These are phyloP conservation scores for Pogonomyrmex barbatus DNA, from an alignment of 1,140 invertebrate genomes.

Conservation along the genomic window DNA sequence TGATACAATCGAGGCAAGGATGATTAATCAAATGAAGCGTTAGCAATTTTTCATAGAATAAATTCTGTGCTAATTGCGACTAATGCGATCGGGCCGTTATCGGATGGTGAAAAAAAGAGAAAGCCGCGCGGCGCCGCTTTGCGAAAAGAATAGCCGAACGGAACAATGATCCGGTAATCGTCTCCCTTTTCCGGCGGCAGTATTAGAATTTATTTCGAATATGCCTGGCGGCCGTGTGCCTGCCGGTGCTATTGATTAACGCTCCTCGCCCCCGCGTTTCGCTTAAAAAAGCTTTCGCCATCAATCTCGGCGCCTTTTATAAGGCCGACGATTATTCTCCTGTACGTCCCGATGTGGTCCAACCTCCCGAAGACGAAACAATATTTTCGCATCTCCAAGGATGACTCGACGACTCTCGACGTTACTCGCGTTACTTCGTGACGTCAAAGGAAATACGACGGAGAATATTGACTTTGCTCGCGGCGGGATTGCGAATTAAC, in stretches of 20 bases:
- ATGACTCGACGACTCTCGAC: constrained; percentile 19
- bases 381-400: constrained; percentile 22
- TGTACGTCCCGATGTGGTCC: not conserved
- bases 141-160: constrained; percentile 47
- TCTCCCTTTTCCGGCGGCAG: constrained; percentile 3
- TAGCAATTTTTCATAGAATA: constrained; percentile 24
- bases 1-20: not conserved
- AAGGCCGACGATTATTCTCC: constrained; percentile 4
- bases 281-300: constrained; percentile 46
- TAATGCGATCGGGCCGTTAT: constrained; percentile 42
- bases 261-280: not conserved
- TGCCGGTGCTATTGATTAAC: constrained; percentile 38
- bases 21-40: constrained; percentile 29
- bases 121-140: too few species aligned
- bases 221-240: not conserved
- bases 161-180: constrained; percentile 54
- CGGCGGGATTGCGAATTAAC: constrained; percentile 20
- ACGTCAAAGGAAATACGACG: constrained; percentile 1
- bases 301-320: constrained; percentile 38
- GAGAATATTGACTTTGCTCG: not conserved
- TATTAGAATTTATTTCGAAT: constrained; percentile 57
- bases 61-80: constrained; percentile 49
- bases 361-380: constrained; percentile 16
- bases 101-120: not conserved
- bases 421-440: not conserved